Evolutionary conservation across 2,888 invertebrate genomes (phyloP).

Genomic region (Rhagonycha lutea): DNA sequence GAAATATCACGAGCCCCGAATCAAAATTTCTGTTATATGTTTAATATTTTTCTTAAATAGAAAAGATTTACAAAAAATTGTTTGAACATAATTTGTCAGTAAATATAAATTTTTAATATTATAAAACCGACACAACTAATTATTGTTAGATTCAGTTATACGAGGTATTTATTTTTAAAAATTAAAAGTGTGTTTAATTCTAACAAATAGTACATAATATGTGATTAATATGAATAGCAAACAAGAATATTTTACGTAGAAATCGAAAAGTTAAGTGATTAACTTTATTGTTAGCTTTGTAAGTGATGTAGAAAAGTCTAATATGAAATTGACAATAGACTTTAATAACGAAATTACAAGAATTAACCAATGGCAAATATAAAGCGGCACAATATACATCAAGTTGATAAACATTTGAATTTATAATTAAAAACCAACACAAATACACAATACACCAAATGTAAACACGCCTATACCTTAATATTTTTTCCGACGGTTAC

Average conservation of each 20-base stretch:
- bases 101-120: no score
- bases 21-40: no score
- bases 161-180: neutral
- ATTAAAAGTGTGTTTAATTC: neutral
- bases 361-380: neutral
- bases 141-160: no score
- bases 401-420: constrained; percentile 15
- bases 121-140: no score
- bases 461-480: constrained; percentile 24
- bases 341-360: neutral
- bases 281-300: neutral
- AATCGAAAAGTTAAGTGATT: neutral
- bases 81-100: no score
- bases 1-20: no score
- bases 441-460: constrained; percentile 16
- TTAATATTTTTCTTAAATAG: no score
- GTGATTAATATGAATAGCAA: neutral
- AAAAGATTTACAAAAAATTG: no score
- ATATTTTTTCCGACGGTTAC: constrained; percentile 23
- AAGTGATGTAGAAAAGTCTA: neutral
- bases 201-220: neutral
- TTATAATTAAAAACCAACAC: constrained; percentile 26
- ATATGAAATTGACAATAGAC: neutral
- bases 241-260: neutral
- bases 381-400: neutral